Evolutionary conservation across 2,113 vertebrate genomes (phyloP), one percentile per base, ranked within the genome.

Genomic region (Motacilla tschutschensis): DNA sequence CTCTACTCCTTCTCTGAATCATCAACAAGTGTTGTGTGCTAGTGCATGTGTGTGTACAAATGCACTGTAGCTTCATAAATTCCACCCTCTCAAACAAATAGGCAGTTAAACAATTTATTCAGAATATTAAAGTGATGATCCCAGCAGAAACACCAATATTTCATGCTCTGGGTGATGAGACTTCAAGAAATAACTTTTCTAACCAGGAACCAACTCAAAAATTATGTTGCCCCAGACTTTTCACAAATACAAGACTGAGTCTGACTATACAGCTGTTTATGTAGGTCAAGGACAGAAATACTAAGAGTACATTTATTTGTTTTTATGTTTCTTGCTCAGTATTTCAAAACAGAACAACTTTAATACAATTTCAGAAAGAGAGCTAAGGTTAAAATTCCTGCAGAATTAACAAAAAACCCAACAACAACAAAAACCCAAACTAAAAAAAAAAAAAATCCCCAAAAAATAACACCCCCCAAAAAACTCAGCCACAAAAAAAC

Each of bases 11-110:
- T 83, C 93, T 94, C 85, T 92, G 93, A 94, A 95, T 94, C 92
- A 93, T 96, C 95, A 95, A 95, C 94, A 96, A 94, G 93, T 95
- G 93, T 95, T 96, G 90, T 96, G 93, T 87, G 91, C 79, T 95
- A 85, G 93, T 94, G 94, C 9, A 33, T 84, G 87, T 66, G 94
- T 94, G 88, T 88, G 93, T 95, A 93, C 88, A 95, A 94, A 93
- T 92, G 92, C 93, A 91, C 91, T 71, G 90, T 3, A 91, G 72
- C 91, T 92, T 92, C 94, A 75, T 76, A 67, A 91, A 83, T 66
- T 53, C 53, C 74, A 89, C 53, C 69, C n/a, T 85, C 60, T 73
- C 65, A 83, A 5, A 80, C 79, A 85, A 90, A 90, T 20, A 5
- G 9, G 78, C 75, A 91, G 82, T 67, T 80, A 64, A 0, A 64